These are phyloP conservation scores for Sebastes ruberrimus DNA, from an alignment of 2,797 vertebrate species.

Conservation along the genomic window DNA sequence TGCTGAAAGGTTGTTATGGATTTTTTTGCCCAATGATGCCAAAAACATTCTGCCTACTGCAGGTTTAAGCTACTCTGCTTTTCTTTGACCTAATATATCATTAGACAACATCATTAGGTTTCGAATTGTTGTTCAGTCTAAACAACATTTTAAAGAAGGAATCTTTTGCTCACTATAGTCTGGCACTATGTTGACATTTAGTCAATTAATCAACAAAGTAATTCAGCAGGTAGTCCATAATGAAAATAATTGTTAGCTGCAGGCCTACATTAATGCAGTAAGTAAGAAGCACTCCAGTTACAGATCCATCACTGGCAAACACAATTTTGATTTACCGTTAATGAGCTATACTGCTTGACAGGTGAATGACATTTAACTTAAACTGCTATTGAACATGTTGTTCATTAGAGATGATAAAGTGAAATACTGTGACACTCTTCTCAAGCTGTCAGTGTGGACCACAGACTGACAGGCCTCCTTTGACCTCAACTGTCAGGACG, in stretches of 20 bases:
- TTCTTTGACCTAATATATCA: neutral
- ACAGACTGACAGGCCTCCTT: neutral
- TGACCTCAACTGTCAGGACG: neutral
- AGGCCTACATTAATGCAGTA: neutral
- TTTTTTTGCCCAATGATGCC: no score
- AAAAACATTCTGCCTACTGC: no score
- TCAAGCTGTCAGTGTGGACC: neutral
- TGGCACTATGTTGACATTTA: no score
- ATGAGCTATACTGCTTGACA: neutral
- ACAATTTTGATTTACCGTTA: neutral
- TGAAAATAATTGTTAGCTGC: neutral
- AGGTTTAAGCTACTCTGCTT: neutral
- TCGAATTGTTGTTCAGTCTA: neutral
- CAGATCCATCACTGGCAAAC: neutral
- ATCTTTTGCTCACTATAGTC: no score
- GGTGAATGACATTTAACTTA: neutral
- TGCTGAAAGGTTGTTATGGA: no score
- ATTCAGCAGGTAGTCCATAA: neutral
- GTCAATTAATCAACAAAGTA: neutral
- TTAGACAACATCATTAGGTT: neutral
- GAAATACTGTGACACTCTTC: neutral
- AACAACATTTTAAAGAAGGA: neutral
- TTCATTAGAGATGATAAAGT: neutral
- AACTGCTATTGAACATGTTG: neutral
- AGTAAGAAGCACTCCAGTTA: neutral